These are phyloP conservation scores for Molossus molossus DNA, from an alignment of 2,797 vertebrate species.

Conservation along the genomic window DNA sequence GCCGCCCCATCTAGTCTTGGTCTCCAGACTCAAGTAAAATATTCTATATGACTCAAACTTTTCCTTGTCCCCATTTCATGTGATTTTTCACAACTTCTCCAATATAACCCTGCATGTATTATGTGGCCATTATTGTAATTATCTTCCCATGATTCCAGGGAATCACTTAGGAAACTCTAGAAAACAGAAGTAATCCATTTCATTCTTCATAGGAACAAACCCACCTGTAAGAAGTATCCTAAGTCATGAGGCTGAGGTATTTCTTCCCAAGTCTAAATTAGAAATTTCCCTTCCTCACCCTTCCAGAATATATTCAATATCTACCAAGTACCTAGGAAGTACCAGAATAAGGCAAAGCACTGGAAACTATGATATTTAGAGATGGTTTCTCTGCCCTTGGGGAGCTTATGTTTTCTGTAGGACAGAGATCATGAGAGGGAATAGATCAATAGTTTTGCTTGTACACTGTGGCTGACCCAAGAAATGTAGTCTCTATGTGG, in stretches of 20 bases:
- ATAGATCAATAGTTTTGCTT: background rate
- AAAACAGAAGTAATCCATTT: constrained; percentile 4
- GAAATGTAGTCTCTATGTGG: background rate
- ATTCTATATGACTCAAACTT: background rate
- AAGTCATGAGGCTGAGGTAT: background rate
- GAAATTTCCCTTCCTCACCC: background rate
- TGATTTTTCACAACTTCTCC: background rate
- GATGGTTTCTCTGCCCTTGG: background rate
- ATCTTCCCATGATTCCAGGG: background rate
- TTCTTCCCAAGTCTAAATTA: background rate
- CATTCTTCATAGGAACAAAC: background rate
- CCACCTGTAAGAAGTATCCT: background rate
- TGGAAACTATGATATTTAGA: background rate
- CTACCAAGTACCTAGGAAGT: background rate
- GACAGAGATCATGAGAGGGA: background rate
- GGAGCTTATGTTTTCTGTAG: background rate
- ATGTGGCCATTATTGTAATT: background rate
- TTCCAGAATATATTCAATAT: background rate
- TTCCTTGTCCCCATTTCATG: background rate
- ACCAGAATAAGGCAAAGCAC: background rate
- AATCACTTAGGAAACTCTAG: background rate
- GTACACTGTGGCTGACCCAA: background rate
- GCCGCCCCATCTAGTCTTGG: background rate
- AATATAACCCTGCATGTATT: background rate
- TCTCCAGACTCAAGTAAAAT: background rate